These are phyloP conservation scores for Heterotis niloticus DNA, from an alignment of 2,113 vertebrate genomes.

Conservation along the genomic window DNA sequence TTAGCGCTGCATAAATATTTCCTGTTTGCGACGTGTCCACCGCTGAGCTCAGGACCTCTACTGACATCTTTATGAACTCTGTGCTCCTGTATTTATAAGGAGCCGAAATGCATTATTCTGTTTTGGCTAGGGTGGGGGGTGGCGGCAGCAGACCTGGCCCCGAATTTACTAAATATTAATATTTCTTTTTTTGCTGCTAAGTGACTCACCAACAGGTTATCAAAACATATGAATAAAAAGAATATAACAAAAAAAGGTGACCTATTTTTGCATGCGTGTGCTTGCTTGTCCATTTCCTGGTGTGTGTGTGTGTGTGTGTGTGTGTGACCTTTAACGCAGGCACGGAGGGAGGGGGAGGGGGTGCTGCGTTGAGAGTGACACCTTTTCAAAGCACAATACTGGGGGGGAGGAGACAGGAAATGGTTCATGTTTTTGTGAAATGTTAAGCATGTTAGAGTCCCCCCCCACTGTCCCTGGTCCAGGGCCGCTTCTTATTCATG, in stretches of 20 bases:
- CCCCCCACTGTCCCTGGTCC: background rate
- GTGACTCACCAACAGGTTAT: background rate
- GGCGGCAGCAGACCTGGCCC: too few species aligned
- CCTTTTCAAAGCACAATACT: background rate
- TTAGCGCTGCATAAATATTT: too few species aligned
- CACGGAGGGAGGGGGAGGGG: background rate
- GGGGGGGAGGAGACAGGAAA: slow-evolving; percentile 8
- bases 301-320: background rate
- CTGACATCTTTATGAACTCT: too few species aligned
- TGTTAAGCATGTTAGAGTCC: background rate
- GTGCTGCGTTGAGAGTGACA: background rate
- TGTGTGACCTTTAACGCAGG: slow-evolving; percentile 20
- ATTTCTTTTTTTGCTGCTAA: background rate
- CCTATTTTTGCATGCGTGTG: background rate
- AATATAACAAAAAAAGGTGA: background rate
- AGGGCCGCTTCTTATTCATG: too few species aligned
- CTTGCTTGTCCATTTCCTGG: background rate
- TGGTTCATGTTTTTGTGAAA: slow-evolving; percentile 9
- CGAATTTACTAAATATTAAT: too few species aligned
- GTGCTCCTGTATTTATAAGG: too few species aligned
- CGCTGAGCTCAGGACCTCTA: too few species aligned
- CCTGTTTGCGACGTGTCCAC: too few species aligned
- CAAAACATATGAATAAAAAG: background rate
- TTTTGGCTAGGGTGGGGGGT: too few species aligned
- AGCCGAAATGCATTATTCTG: too few species aligned